A percentile compares a stretch with the other conserved stretches of the same genome.
Evolutionary conservation across 2,113 vertebrate species (phyloP).

Genomic region (Xyliphius kryptos): DNA sequence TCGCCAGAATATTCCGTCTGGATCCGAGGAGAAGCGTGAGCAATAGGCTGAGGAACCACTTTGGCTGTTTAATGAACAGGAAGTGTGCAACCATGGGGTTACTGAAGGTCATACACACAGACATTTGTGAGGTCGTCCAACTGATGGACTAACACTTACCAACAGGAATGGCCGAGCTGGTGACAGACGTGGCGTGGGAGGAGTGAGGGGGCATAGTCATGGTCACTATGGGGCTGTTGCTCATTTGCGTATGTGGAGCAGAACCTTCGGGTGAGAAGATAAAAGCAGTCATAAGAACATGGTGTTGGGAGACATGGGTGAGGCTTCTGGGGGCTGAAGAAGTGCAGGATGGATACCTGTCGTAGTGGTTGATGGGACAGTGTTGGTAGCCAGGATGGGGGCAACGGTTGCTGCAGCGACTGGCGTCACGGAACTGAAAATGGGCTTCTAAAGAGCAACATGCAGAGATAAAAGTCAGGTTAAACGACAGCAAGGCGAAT

Average conservation of each 20-base stretch:
- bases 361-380: conserved; percentile 82
- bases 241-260: conserved; percentile 86
- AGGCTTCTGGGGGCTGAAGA: too few relatives aligned
- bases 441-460: conserved; percentile 74
- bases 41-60: conserved; percentile 95
- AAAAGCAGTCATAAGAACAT: neutral
- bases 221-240: conserved; percentile 87
- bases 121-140: too few relatives aligned
- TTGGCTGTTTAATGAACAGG: conserved; percentile 76
- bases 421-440: conserved; percentile 91
- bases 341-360: too few relatives aligned
- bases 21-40: conserved; percentile 89
- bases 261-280: conserved; percentile 64
- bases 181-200: conserved; percentile 90
- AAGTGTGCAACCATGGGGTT: too few relatives aligned
- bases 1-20: conserved; percentile 89
- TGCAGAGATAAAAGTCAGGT: too few relatives aligned
- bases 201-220: conserved; percentile 98
- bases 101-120: too few relatives aligned
- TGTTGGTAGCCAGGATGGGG: conserved; percentile 91
- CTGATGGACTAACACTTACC: conserved; percentile 65
- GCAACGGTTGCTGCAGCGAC: conserved; percentile 95
- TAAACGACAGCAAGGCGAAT: too few relatives aligned
- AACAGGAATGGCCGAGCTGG: conserved; percentile 92
- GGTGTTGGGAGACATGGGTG: too few relatives aligned